Evolutionary conservation across 2,113 vertebrate species (phyloP).

Genomic region (Oncorhynchus gorbuscha): DNA sequence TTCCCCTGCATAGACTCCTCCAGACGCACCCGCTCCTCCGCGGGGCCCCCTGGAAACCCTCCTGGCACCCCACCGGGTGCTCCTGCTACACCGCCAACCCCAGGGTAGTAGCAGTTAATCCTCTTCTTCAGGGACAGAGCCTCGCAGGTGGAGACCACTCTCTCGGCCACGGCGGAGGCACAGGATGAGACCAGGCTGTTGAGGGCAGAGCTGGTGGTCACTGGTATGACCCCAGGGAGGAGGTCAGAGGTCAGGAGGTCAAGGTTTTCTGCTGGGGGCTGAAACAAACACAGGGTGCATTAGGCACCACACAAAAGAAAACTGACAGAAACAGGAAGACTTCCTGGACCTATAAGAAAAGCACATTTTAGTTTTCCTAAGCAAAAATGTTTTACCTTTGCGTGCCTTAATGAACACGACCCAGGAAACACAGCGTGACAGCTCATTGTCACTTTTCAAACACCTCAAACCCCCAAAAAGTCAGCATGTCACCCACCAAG

Average conservation of each 20-base stretch:
- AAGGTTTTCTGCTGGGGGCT: slow-evolving; percentile 54
- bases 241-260: slow-evolving; percentile 27
- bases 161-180: slow-evolving; percentile 90
- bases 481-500: too few relatives aligned
- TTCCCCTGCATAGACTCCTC: slow-evolving; percentile 89
- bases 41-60: slow-evolving; percentile 66
- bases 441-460: too few relatives aligned
- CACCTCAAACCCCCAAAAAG: too few relatives aligned
- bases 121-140: slow-evolving; percentile 92
- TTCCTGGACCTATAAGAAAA: too few relatives aligned
- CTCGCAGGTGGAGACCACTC: slow-evolving; percentile 93
- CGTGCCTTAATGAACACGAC: too few relatives aligned
- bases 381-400: too few relatives aligned
- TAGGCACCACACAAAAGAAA: not conserved
- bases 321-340: too few relatives aligned
- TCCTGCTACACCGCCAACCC: slow-evolving; percentile 19
- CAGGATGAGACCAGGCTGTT: slow-evolving; percentile 94
- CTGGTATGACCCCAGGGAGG: slow-evolving; percentile 59
- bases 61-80: slow-evolving; percentile 14
- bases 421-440: too few relatives aligned
- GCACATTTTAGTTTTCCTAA: too few relatives aligned
- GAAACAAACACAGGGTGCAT: not conserved
- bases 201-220: slow-evolving; percentile 78
- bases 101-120: slow-evolving; percentile 87
- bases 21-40: slow-evolving; percentile 80